Evolutionary conservation across 2,888 invertebrate genomes (phyloP), one percentile per base, ranked within the genome.

Genomic region (Melanchra persicariae): DNA sequence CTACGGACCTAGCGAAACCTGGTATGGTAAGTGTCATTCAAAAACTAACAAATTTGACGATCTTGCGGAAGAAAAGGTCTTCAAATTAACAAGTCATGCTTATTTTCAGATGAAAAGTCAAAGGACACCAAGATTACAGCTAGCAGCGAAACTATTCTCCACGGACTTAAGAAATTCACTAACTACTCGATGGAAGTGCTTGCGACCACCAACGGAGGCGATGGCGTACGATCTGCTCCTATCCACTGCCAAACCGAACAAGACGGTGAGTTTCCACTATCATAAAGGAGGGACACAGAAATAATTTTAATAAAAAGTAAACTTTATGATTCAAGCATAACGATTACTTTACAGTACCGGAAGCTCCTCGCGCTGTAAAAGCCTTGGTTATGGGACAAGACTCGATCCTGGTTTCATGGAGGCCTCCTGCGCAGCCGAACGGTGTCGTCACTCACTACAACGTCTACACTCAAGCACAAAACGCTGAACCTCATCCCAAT

Each of bases 151-250:
- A 98, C 98, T 0, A 98, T 98, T 87, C 96, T 99, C n/a, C 98
- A 98, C 90, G 98, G 98, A 65, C 96, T 99, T 66, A 98, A 98
- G 93, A 99, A 99, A 92, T 99, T 98, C 95, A 99, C 99, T 3
- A 99, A 99, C 95, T 99, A 99, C 94, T 99, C 99, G 71, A 98
- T 99, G 97, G 99, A 99, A 96, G 99, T 99, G 45, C 95, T 99
- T 86, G 99, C 99, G 30, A 99, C 98, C 88, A 99, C 99, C 10
- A 98, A 99, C 70, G 99, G 99, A 81, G 99, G 99, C 17, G 99
- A 99, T 92, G 99, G 99, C 77, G 99, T 99, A 58, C 97, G 98
- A 84, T 98, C 98, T 84, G 96, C 97, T 24, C 98, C 98, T 10
- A 98, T 99, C 85, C 98, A 98, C 93, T 99, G 99, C 92, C 98